Evolutionary conservation across 2,797 vertebrate genomes (phyloP).

Genomic region (Manis javanica): DNA sequence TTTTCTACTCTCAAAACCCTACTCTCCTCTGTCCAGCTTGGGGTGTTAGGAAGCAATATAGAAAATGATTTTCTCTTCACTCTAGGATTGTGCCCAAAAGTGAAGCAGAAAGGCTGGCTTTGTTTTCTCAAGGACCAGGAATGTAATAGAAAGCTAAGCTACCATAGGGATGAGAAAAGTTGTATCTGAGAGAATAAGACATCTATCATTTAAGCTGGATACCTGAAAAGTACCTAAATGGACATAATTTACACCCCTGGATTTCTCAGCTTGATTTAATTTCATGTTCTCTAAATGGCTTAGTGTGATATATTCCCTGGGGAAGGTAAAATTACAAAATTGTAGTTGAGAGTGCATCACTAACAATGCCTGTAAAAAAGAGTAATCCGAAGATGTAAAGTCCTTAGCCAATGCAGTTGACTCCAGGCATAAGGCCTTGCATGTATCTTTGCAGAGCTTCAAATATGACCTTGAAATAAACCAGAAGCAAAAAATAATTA

Average conservation of each 20-base stretch:
- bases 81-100: neutral
- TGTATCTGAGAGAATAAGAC: neutral
- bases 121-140: constrained; percentile 30
- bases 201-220: neutral
- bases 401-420: neutral
- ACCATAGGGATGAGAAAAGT: neutral
- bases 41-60: neutral
- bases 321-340: constrained; percentile 40
- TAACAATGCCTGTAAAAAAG: constrained; percentile 16
- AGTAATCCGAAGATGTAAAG: neutral
- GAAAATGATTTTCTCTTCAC: constrained; percentile 19
- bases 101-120: neutral
- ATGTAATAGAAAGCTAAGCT: constrained; percentile 3
- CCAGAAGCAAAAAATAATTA: neutral
- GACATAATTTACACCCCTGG: neutral
- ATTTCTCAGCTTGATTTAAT: constrained; percentile 33
- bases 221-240: neutral
- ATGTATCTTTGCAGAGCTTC: neutral
- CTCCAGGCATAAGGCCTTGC: neutral
- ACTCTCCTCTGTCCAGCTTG: neutral
- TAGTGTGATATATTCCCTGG: constrained; percentile 19
- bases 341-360: constrained; percentile 13
- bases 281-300: constrained; percentile 44
- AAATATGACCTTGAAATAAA: neutral
- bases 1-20: neutral